Percentiles rank a stretch among this genome's conserved stretches.
phyloP scores from a whole-genome alignment of 2,888 invertebrate genomes.

The Epirrhoe tristata region DNA sequence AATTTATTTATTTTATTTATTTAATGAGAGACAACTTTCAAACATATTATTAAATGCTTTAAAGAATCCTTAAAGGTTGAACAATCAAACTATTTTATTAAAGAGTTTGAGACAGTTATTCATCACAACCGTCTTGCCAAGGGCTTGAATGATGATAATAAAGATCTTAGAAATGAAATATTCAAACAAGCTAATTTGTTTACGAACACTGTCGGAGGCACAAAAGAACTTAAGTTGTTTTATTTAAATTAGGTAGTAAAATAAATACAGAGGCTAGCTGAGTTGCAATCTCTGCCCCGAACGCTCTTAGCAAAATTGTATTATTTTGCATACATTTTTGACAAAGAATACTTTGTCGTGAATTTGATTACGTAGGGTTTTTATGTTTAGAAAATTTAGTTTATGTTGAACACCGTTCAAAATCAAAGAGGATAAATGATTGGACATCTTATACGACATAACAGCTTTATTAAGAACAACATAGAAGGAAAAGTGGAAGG shows the following conservation, averaged over 20 bases:
- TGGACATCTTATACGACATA: too few relatives aligned
- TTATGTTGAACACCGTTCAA: neutral
- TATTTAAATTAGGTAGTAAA: conserved; percentile 83
- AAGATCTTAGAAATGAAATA: conserved; percentile 60
- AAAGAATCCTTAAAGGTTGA: neutral
- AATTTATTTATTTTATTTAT: too few relatives aligned
- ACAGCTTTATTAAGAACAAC: too few relatives aligned
- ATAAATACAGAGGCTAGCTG: conserved; percentile 75
- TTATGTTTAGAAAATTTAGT: conserved; percentile 45
- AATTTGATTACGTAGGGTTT: conserved; percentile 54
- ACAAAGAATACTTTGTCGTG: conserved; percentile 69
- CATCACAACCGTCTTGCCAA: neutral
- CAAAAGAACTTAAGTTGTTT: conserved; percentile 79
- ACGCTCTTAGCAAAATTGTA: conserved; percentile 81
- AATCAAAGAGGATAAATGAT: too few relatives aligned
- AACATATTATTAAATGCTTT: neutral
- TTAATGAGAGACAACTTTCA: too few relatives aligned
- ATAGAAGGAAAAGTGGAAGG: too few relatives aligned
- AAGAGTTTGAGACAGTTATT: neutral
- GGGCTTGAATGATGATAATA: conserved; percentile 52
- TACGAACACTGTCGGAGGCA: conserved; percentile 72
- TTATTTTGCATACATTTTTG: conserved; percentile 84
- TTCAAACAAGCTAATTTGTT: conserved; percentile 75
- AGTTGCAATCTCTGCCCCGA: conserved; percentile 68
- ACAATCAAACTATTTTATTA: neutral